Evolutionary conservation across 2,888 invertebrate genomes (phyloP).

Genomic region (Ennomos fuscantarius): DNA sequence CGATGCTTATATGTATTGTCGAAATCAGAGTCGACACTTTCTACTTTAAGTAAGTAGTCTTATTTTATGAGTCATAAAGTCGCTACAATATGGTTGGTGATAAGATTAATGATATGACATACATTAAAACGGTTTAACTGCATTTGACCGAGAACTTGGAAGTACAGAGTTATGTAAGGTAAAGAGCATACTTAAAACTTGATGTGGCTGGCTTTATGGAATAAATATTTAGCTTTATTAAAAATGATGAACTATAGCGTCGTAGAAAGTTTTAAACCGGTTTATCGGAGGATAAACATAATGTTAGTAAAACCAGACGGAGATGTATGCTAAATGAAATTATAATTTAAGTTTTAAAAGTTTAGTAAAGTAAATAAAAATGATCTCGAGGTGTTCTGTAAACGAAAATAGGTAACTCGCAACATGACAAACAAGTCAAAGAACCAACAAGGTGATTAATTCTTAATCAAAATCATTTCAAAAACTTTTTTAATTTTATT

Average conservation of each 20-base stretch:
- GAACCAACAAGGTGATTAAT: no score
- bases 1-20: conserved; percentile 55
- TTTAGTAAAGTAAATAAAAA: conserved; percentile 4
- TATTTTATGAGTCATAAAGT: conserved; percentile 46
- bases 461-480: no score
- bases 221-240: conserved; percentile 21
- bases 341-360: conserved; percentile 11
- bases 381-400: neutral
- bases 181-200: conserved; percentile 29
- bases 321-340: neutral
- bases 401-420: neutral
- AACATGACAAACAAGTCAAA: no score
- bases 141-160: conserved; percentile 51
- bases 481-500: no score
- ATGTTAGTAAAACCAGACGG: conserved; percentile 13
- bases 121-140: conserved; percentile 33
- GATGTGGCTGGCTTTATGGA: conserved; percentile 8
- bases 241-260: conserved; percentile 9
- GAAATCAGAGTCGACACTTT: conserved; percentile 67
- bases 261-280: conserved; percentile 22
- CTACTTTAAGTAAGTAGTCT: conserved; percentile 54
- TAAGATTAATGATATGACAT: conserved; percentile 37
- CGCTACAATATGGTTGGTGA: conserved; percentile 35
- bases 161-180: conserved; percentile 42
- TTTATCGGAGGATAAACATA: conserved; percentile 16